A percentile compares a stretch with the other conserved stretches of the same genome.
These are phyloP conservation scores for Arremon aurantiirostris DNA, from an alignment of 2,797 vertebrate genomes.

Conservation along the genomic window DNA sequence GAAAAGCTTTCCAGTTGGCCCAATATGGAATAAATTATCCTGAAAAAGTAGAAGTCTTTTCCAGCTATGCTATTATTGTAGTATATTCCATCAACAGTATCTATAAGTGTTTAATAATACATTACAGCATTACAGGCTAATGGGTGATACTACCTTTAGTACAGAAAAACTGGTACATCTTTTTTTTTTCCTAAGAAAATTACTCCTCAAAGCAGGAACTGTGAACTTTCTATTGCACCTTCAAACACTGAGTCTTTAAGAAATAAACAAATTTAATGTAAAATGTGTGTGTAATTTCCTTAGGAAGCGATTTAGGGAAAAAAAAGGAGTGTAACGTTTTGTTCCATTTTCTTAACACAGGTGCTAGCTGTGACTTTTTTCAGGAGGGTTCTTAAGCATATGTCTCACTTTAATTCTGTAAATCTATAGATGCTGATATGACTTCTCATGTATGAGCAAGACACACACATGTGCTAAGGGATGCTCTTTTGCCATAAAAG, in stretches of 20 bases:
- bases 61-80: conserved; percentile 54
- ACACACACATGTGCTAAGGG: neutral
- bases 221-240: neutral
- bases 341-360: neutral
- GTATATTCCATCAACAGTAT: conserved; percentile 23
- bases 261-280: neutral
- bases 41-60: conserved; percentile 52
- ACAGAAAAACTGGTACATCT: neutral
- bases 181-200: neutral
- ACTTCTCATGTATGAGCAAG: neutral
- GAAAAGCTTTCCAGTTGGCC: conserved; percentile 67
- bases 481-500: neutral
- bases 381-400: neutral
- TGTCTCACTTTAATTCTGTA: neutral
- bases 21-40: conserved; percentile 62
- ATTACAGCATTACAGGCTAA: conserved; percentile 45
- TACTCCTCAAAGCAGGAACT: neutral
- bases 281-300: neutral
- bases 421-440: neutral
- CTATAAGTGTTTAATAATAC: conserved; percentile 69
- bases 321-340: neutral
- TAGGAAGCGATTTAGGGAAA: neutral
- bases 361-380: neutral
- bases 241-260: neutral
- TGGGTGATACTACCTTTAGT: neutral